Evolutionary conservation across 2,888 invertebrate genomes (phyloP).

Genomic region (Andrena minutula): DNA sequence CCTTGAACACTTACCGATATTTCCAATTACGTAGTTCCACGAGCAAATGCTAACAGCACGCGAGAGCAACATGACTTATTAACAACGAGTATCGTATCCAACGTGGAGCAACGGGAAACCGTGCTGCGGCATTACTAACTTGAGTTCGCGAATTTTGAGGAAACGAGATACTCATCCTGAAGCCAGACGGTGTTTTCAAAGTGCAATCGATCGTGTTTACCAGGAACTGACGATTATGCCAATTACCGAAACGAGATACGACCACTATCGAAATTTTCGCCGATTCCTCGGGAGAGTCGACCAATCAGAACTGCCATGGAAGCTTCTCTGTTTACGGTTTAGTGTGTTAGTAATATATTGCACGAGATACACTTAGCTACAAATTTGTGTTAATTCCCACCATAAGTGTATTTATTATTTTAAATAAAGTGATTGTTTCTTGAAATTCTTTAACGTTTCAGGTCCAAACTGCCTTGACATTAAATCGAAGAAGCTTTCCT

Average conservation of each 20-base stretch:
- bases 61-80: conserved; percentile 25
- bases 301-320: not conserved
- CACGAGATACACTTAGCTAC: too few relatives aligned
- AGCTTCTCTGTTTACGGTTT: not conserved
- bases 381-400: too few relatives aligned
- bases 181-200: conserved; percentile 1
- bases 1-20: conserved; percentile 8
- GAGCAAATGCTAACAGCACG: not conserved
- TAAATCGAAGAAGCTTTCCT: too few relatives aligned
- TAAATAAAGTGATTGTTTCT: too few relatives aligned
- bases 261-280: conserved; percentile 11
- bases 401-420: too few relatives aligned
- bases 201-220: conserved; percentile 21
- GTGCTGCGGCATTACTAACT: conserved; percentile 32
- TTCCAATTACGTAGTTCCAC: conserved; percentile 20
- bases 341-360: too few relatives aligned
- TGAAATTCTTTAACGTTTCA: too few relatives aligned
- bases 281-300: not conserved
- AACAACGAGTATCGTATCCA: conserved; percentile 28
- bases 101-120: conserved; percentile 12
- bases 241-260: conserved; percentile 25
- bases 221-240: not conserved
- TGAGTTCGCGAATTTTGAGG: conserved; percentile 31
- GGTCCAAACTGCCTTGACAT: too few relatives aligned
- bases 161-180: not conserved